A percentile compares a stretch with the other conserved stretches of the same genome.
phyloP scores from a whole-genome alignment of 2,797 vertebrate genomes.

The Hypotaenidia philippensis region DNA sequence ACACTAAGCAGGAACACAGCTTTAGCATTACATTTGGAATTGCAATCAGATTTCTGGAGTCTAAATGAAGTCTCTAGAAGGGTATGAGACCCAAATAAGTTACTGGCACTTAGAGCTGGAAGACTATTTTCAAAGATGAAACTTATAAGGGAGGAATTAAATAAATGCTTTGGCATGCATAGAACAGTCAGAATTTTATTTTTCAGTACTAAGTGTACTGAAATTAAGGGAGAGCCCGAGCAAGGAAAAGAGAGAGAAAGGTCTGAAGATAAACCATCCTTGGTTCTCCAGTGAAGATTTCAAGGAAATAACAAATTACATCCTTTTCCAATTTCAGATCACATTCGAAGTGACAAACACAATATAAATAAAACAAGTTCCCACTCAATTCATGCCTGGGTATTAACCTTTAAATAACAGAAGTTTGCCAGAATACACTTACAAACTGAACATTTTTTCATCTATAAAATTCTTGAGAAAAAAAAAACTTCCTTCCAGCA shows the following conservation, averaged over 20 bases:
- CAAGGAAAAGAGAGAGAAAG: neutral
- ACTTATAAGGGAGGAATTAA: neutral
- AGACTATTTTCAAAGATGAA: neutral
- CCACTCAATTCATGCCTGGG: neutral
- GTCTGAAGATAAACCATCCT: neutral
- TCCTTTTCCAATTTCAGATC: neutral
- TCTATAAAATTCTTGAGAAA: neutral
- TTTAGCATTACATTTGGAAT: neutral
- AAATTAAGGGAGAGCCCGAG: neutral
- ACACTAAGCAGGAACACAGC: neutral
- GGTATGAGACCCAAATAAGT: neutral
- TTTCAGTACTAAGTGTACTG: neutral
- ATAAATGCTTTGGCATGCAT: neutral
- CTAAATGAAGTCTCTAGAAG: neutral
- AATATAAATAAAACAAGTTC: neutral
- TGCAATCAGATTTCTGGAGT: neutral
- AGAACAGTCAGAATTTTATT: neutral
- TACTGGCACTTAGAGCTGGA: neutral
- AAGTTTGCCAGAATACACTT: neutral
- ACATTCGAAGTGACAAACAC: neutral
- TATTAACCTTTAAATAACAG: neutral
- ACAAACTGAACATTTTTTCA: neutral
- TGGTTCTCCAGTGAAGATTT: neutral
- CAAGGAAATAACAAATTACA: neutral
- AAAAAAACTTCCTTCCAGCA: neutral